phyloP scores from a whole-genome alignment of 2,797 vertebrate species.

The Clangula hyemalis region DNA sequence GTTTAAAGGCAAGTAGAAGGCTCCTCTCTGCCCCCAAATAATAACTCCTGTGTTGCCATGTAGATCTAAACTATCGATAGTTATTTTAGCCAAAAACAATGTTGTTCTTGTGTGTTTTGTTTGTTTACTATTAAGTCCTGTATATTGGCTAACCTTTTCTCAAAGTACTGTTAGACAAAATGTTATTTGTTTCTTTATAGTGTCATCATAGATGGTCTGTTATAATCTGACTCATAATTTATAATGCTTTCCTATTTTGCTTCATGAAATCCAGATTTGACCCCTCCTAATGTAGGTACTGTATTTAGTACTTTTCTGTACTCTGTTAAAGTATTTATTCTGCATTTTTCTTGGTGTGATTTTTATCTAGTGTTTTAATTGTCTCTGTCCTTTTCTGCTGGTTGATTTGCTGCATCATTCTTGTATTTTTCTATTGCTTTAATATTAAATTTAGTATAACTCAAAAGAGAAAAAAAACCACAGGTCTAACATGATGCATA shows the following conservation, averaged over 20 bases:
- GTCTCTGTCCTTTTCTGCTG: slow-evolving; percentile 50
- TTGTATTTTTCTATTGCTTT: slow-evolving; percentile 72
- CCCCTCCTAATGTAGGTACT: slow-evolving; percentile 89
- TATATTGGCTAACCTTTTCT: slow-evolving; percentile 42
- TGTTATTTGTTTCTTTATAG: slow-evolving; percentile 57
- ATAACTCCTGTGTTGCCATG: not conserved
- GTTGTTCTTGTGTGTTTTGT: not conserved
- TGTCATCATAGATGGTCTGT: slow-evolving; percentile 65
- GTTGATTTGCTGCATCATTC: slow-evolving; percentile 69
- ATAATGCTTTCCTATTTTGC: slow-evolving; percentile 82
- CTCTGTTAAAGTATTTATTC: slow-evolving; percentile 62
- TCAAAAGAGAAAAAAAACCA: not conserved
- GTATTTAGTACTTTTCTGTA: slow-evolving; percentile 83
- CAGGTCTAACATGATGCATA: not conserved
- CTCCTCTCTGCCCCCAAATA: not conserved
- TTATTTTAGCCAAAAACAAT: slow-evolving; percentile 4
- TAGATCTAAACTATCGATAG: not conserved
- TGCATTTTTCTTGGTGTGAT: not conserved
- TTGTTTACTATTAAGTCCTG: not conserved
- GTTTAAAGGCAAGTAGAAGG: slow-evolving; percentile 3
- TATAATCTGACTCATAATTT: slow-evolving; percentile 77
- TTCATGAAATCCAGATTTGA: slow-evolving; percentile 84
- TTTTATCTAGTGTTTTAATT: slow-evolving; percentile 32
- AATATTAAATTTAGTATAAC: slow-evolving; percentile 65
- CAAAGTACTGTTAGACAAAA: slow-evolving; percentile 17